Base-by-base conservation (phyloP, 30 jellyfish, hydroid and myxozoan species). In the Chrysaora quinquecirrha region DNA sequence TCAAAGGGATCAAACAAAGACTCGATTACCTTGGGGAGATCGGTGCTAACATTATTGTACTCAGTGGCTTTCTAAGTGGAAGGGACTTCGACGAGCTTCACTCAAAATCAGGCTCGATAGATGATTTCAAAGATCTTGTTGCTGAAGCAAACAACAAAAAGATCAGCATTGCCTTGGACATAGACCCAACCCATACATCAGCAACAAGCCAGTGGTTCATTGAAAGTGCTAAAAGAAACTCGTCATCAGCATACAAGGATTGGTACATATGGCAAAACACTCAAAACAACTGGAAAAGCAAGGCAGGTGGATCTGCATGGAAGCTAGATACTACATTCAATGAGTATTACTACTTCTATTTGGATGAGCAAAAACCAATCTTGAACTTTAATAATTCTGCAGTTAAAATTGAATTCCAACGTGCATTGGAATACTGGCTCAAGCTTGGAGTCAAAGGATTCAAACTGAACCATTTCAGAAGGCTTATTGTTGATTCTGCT, bases 381-480 rank as follows among this genome's bases (percentile, higher is more conserved):
- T 73, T 90, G 54, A 83, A 90, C 70, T 90, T 58, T 75, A 67
- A 83, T 50, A 72, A 70, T 50, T 49, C 85, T 43, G 75, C 31
- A 20, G 97, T 90, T 11, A 28, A 21, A 29, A 72, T 70, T 6
- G 80, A 56, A 56, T 25, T 90, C 61, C 58, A 68, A 74, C 64
- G 62, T 1, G 71, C 77, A 1, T 48, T 90, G 66, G 22, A 34
- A 0, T 47, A 38, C 76, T 90, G 97, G 97, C 63, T 90, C 72
- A 82, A 68, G 31, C 11, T n/a, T 24, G 97, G 97, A 10, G 92
- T 75, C n/a, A 83, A 83, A 72, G 97, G 97, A 14, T 83, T 90
- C 79, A 60, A 80, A 43, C 49, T 90, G 23, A 68, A 72, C 22
- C 52, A 72, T 63, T 63, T 76, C 31, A 79, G 83, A 31, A 73